These are phyloP conservation scores for Tokudaia tokunoshimensis DNA, from an alignment of 2,797 vertebrate species.

Conservation along the genomic window DNA sequence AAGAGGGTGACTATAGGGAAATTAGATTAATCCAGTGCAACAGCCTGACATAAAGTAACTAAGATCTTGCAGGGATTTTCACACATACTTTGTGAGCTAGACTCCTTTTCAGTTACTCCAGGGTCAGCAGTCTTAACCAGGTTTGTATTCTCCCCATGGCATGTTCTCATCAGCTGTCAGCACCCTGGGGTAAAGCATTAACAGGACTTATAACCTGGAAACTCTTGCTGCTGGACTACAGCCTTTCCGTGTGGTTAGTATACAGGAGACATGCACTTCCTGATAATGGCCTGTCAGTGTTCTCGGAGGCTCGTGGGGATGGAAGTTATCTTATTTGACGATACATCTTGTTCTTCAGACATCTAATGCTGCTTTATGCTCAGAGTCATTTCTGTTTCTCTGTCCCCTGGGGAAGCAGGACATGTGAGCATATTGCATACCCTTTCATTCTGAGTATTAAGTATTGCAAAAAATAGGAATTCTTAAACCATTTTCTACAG, in stretches of 20 bases:
- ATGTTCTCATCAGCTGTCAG: not conserved
- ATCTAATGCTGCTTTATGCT: not conserved
- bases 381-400: not conserved
- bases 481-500: not conserved
- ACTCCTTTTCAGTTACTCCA: not conserved
- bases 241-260: too few relatives aligned
- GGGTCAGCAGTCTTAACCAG: not conserved
- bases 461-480: not conserved
- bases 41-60: not conserved
- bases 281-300: not conserved
- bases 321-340: not conserved
- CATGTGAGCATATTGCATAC: not conserved
- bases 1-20: not conserved
- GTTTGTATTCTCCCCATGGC: not conserved
- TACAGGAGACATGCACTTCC: rapidly evolving
- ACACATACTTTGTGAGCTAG: not conserved
- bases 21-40: not conserved
- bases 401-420: not conserved
- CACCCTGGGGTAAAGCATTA: not conserved
- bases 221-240: not conserved
- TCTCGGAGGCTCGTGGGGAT: not conserved
- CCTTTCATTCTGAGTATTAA: not conserved
- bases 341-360: not conserved
- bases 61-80: too few relatives aligned
- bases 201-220: not conserved